A percentile compares a stretch with the other conserved stretches of the same genome.
These are phyloP conservation scores for Hippolais icterina DNA, from an alignment of 2,113 vertebrate genomes.

Conservation along the genomic window DNA sequence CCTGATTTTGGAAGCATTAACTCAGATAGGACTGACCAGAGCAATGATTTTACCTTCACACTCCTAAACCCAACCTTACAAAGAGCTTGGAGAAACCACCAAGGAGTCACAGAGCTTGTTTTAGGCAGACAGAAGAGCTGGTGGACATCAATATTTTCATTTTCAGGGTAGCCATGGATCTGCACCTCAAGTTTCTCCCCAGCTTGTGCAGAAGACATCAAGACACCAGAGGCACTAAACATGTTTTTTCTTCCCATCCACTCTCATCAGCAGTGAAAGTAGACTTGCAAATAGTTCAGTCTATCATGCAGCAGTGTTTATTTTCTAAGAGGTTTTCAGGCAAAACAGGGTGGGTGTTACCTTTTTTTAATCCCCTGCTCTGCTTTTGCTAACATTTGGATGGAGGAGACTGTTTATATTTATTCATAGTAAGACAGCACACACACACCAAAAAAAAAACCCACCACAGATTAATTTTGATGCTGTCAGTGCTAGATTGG, in stretches of 20 bases:
- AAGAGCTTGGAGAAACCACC: background rate
- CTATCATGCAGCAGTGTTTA: background rate
- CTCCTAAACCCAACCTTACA: background rate
- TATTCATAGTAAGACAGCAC: background rate
- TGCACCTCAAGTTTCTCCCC: background rate
- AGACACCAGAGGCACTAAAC: background rate
- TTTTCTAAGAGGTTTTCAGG: background rate
- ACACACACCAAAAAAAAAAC: background rate
- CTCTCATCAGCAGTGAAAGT: background rate
- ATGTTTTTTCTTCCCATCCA: background rate
- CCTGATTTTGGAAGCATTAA: background rate
- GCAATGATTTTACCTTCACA: background rate
- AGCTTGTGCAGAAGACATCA: background rate
- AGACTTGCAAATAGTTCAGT: background rate
- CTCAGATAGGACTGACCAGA: background rate
- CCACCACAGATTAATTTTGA: background rate
- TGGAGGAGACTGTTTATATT: background rate
- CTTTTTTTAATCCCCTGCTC: background rate
- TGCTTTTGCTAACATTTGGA: background rate
- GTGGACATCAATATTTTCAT: background rate
- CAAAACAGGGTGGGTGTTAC: background rate
- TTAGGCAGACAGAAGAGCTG: background rate
- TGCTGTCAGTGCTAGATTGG: background rate
- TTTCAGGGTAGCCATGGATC: fast-evolving
- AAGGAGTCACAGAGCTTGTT: background rate